Evolutionary conservation across 2,888 invertebrate species (phyloP).

Genomic region (Campoplex nolae): DNA sequence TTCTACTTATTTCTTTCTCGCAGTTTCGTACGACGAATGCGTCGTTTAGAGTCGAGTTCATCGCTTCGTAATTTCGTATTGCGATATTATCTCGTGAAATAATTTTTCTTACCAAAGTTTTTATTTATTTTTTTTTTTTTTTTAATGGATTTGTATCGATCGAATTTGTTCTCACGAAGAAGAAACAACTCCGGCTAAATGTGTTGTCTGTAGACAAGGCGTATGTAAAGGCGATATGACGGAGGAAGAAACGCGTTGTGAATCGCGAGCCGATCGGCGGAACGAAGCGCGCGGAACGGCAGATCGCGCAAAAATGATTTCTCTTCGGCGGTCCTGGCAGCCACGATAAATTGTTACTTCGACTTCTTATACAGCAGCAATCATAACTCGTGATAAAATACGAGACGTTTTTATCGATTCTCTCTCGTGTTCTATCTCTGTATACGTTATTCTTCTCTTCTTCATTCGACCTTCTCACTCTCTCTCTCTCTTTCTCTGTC

Average conservation of each 20-base stretch:
- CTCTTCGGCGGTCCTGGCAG: conserved; percentile 76
- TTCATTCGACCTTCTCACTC: conserved; percentile 34
- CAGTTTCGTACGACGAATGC: not conserved
- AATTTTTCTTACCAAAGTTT: not conserved
- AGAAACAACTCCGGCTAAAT: not conserved
- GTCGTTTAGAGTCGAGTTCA: not conserved
- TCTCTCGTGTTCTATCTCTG: conserved; percentile 70
- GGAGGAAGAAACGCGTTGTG: conserved; percentile 34
- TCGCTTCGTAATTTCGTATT: not conserved
- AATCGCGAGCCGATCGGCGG: conserved; percentile 58
- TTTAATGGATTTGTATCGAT: not conserved
- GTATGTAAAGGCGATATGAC: conserved; percentile 16
- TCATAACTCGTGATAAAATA: conserved; percentile 81
- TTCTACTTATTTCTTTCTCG: not conserved
- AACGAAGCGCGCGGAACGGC: conserved; percentile 71
- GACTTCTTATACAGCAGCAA: conserved; percentile 78
- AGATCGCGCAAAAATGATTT: conserved; percentile 80
- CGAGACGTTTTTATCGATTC: conserved; percentile 72
- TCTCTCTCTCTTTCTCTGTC: conserved; percentile 46
- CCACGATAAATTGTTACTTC: conserved; percentile 77
- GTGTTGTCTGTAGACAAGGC: not conserved
- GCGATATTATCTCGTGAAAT: not conserved
- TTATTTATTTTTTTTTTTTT: not conserved
- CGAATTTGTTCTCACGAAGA: conserved; percentile 23
- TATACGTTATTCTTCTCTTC: conserved; percentile 51